Percentiles rank a stretch among this genome's conserved stretches.
phyloP scores from a whole-genome alignment of 2,888 invertebrate species.

The Synanthedon andrenaeformis region DNA sequence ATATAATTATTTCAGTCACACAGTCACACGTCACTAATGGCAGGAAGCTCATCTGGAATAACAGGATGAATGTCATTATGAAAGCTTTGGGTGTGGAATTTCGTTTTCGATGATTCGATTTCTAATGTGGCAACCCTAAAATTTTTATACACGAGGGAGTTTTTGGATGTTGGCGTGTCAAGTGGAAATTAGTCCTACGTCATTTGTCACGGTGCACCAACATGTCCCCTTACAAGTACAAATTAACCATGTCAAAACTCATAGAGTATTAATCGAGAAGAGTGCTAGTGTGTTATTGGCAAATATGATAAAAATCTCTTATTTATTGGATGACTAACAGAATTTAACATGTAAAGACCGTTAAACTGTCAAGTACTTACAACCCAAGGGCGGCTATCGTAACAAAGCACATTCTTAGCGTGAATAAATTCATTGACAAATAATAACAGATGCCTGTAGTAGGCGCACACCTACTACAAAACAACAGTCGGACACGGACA shows the following conservation, averaged over 20 bases:
- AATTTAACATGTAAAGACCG: too few relatives aligned
- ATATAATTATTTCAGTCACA: constrained; percentile 18
- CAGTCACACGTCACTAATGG: constrained; percentile 21
- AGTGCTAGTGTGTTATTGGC: too few relatives aligned
- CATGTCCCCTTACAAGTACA: too few relatives aligned
- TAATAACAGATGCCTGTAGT: constrained; percentile 23
- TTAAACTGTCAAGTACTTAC: not conserved
- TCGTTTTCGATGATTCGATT: constrained; percentile 21
- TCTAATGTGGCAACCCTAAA: constrained; percentile 16
- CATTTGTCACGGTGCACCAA: constrained; percentile 9
- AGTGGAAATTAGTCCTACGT: constrained; percentile 22
- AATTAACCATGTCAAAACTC: too few relatives aligned
- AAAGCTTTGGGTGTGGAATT: constrained; percentile 33
- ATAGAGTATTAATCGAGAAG: too few relatives aligned
- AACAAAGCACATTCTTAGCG: constrained; percentile 29
- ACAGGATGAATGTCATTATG: constrained; percentile 36
- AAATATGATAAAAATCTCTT: too few relatives aligned
- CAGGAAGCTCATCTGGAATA: constrained; percentile 37
- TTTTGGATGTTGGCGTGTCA: constrained; percentile 23
- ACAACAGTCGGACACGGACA: not conserved
- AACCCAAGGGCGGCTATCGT: constrained; percentile 1
- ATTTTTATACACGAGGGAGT: constrained; percentile 3
- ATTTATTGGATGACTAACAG: too few relatives aligned
- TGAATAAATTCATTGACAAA: constrained; percentile 32
- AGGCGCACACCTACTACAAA: constrained; percentile 7